A percentile compares a stretch with the other conserved stretches of the same genome.
Conservation (phyloP, 2,888 invertebrate species). For the Carterocephalus palaemon region DNA sequence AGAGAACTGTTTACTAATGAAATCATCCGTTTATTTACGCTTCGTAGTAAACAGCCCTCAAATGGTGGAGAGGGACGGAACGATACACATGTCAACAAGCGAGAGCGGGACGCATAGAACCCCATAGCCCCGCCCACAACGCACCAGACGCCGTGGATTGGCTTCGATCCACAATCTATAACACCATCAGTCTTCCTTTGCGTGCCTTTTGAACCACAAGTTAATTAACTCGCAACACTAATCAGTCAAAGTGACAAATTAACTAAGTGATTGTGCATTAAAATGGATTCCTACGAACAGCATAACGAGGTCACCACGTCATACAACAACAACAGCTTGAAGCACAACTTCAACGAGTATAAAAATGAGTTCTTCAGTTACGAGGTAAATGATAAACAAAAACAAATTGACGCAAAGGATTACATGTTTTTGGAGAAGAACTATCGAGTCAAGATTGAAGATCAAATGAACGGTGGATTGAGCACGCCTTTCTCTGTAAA, state of each 20-base stretch:
- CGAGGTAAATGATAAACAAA: slow-evolving; percentile 43
- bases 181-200: slow-evolving; percentile 68
- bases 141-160: slow-evolving; percentile 57
- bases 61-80: slow-evolving; percentile 37
- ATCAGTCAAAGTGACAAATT: slow-evolving; percentile 48
- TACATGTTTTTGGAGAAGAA: slow-evolving; percentile 41
- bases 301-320: slow-evolving; percentile 63
- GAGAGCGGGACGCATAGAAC: slow-evolving; percentile 38
- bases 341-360: slow-evolving; percentile 55
- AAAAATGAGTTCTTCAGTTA: slow-evolving; percentile 54
- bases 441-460: slow-evolving; percentile 53
- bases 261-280: slow-evolving; percentile 41
- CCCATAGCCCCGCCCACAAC: slow-evolving; percentile 57
- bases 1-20: slow-evolving; percentile 56
- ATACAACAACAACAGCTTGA: slow-evolving; percentile 55
- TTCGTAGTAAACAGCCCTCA: slow-evolving; percentile 54
- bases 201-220: slow-evolving; percentile 57
- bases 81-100: slow-evolving; percentile 27
- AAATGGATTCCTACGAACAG: slow-evolving; percentile 65
- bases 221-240: slow-evolving; percentile 47
- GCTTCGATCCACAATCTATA: slow-evolving; percentile 55
- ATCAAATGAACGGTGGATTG: slow-evolving; percentile 41
- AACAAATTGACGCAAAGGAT: slow-evolving; percentile 37
- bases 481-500: slow-evolving; percentile 69
- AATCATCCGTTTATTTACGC: slow-evolving; percentile 71